These are phyloP conservation scores for Leucoma salicis DNA, from an alignment of 2,888 invertebrate genomes.

Conservation along the genomic window DNA sequence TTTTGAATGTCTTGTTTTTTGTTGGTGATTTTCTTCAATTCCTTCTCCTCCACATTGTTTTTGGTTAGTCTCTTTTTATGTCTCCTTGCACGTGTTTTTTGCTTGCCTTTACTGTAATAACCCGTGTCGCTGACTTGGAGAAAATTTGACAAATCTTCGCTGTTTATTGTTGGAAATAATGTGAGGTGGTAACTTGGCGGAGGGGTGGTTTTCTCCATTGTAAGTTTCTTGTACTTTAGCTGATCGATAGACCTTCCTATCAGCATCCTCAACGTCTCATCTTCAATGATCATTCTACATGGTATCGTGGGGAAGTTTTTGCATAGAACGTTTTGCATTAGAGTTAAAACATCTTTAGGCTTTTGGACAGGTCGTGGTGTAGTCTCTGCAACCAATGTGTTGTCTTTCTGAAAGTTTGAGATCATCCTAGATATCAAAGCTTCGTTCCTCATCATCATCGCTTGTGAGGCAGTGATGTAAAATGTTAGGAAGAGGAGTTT, in stretches of 20 bases:
- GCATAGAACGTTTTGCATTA: constrained; percentile 69
- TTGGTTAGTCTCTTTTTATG: constrained; percentile 15
- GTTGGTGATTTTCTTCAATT: constrained; percentile 17
- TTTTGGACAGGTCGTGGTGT: constrained; percentile 10
- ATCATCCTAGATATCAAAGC: constrained; percentile 69
- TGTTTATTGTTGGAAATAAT: constrained; percentile 55
- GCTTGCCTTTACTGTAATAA: constrained; percentile 24
- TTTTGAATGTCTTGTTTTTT: constrained; percentile 35
- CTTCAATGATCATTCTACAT: constrained; percentile 58
- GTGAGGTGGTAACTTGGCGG: constrained; percentile 42
- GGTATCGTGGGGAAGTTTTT: constrained; percentile 66
- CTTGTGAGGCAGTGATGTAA: constrained; percentile 21
- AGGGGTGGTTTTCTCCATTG: constrained; percentile 45
- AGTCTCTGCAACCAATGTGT: constrained; percentile 6
- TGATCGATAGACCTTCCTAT: constrained; percentile 66
- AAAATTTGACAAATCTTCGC: constrained; percentile 60
- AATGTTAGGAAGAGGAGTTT: constrained; percentile 22
- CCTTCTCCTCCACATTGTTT: constrained; percentile 11
- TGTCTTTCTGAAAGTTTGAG: constrained; percentile 63
- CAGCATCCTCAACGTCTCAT: constrained; percentile 49
- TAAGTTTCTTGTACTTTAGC: constrained; percentile 54
- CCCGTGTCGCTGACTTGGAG: constrained; percentile 45
- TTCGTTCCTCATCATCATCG: constrained; percentile 64
- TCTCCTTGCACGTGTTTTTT: constrained; percentile 14
- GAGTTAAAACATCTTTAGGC: constrained; percentile 39